Conservation (phyloP, 1,140 invertebrate species). For the Zaprionus lachaisei region DNA sequence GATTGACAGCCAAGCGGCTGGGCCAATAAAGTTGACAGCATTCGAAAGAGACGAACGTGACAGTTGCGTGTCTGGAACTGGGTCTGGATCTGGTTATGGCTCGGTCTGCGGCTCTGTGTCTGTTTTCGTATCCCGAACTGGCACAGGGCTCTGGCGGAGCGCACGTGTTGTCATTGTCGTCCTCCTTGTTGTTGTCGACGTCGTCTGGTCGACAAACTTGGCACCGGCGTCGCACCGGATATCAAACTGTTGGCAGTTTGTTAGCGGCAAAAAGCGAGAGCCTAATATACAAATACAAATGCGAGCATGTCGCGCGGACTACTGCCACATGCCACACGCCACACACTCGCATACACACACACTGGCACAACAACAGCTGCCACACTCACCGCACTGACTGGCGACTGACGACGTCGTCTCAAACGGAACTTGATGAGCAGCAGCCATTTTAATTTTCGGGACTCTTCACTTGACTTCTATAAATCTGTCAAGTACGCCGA, state of each 20-base stretch:
- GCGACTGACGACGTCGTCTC: constrained; percentile 23
- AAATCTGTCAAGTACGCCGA: constrained; percentile 69
- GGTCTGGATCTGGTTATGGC: constrained; percentile 1
- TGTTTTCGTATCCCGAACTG: not conserved
- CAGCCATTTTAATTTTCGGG: constrained; percentile 73
- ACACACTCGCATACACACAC: constrained; percentile 7
- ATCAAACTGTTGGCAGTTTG: constrained; percentile 74
- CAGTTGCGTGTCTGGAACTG: constrained; percentile 47
- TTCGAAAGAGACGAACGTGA: constrained; percentile 64
- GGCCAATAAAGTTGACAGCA: constrained; percentile 76
- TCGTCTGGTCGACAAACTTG: constrained; percentile 61
- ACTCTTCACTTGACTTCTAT: constrained; percentile 66
- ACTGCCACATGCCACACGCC: constrained; percentile 36
- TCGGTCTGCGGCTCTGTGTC: not conserved
- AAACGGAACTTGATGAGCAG: constrained; percentile 69
- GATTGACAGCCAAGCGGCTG: constrained; percentile 59
- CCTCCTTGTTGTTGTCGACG: constrained; percentile 18
- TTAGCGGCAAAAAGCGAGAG: constrained; percentile 43
- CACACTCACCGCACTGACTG: constrained; percentile 5
- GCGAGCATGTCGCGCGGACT: constrained; percentile 14
- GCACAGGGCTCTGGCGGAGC: not conserved
- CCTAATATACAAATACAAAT: constrained; percentile 52
- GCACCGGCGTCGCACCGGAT: constrained; percentile 75
- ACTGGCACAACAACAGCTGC: constrained; percentile 9
- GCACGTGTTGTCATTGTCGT: constrained; percentile 37